Conservation (phyloP, 2,797 vertebrate species). For the Cryptoblepharus egeriae region DNA sequence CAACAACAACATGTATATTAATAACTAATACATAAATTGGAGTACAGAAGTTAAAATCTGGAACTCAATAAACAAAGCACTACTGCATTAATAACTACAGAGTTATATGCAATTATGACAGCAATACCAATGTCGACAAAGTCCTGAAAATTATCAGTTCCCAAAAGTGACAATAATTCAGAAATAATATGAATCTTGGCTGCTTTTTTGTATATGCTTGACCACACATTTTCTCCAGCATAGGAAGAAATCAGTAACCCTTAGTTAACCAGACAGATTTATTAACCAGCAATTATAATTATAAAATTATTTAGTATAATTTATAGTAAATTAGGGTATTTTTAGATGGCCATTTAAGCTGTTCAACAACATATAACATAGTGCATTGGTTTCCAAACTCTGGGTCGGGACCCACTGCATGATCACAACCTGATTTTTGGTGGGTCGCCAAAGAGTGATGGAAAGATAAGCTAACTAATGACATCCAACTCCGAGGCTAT, state of each 20-base stretch:
- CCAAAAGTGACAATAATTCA: slow-evolving; percentile 23
- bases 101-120: slow-evolving; percentile 15
- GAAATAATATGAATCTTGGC: slow-evolving; percentile 13
- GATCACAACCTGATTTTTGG: no score
- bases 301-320: no score
- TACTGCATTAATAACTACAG: slow-evolving; percentile 65
- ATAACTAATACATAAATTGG: neutral
- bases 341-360: no score
- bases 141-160: slow-evolving; percentile 26
- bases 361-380: no score
- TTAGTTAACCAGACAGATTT: no score
- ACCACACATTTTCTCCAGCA: neutral
- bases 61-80: slow-evolving; percentile 67
- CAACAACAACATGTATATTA: neutral
- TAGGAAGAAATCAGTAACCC: slow-evolving; percentile 23
- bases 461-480: no score
- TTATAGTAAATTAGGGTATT: no score
- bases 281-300: no score
- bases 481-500: no score
- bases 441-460: no score
- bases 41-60: slow-evolving; percentile 13
- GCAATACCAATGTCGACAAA: slow-evolving; percentile 6
- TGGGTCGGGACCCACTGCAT: no score
- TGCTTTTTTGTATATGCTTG: slow-evolving; percentile 24
- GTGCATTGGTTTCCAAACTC: no score